phyloP scores from a whole-genome alignment of 2,113 vertebrate species.

The Phalacrocorax brasilianus region DNA sequence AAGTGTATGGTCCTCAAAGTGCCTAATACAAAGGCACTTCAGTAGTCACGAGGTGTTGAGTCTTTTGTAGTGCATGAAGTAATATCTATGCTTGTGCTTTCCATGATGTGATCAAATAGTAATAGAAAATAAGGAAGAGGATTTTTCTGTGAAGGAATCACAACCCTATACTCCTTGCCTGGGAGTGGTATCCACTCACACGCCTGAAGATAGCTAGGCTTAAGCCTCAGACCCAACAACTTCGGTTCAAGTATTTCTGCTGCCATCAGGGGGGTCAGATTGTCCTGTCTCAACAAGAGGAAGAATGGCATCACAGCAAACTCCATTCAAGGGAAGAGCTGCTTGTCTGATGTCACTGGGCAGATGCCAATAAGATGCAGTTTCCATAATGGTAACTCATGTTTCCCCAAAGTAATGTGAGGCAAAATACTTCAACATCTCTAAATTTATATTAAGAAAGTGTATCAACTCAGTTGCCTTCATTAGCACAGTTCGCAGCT shows the following conservation, averaged over 20 bases:
- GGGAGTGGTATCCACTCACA: background rate
- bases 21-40: background rate
- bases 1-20: slow-evolving; percentile 42
- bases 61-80: background rate
- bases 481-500: background rate
- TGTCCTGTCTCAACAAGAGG: background rate
- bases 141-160: background rate
- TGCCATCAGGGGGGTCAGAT: background rate
- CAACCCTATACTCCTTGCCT: background rate
- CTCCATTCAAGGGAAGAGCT: background rate
- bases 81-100: background rate
- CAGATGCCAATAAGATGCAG: background rate
- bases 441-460: background rate
- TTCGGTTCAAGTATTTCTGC: background rate
- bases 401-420: background rate
- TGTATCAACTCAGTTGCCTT: background rate
- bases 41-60: background rate
- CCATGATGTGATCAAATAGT: slow-evolving; percentile 5
- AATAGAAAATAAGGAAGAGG: background rate
- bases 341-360: background rate
- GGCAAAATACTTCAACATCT: background rate
- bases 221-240: background rate
- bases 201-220: background rate
- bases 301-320: background rate
- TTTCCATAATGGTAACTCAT: background rate